A percentile compares a stretch with the other conserved stretches of the same genome.
Conservation (phyloP, 2,113 vertebrate species). For the Osmerus eperlanus region DNA sequence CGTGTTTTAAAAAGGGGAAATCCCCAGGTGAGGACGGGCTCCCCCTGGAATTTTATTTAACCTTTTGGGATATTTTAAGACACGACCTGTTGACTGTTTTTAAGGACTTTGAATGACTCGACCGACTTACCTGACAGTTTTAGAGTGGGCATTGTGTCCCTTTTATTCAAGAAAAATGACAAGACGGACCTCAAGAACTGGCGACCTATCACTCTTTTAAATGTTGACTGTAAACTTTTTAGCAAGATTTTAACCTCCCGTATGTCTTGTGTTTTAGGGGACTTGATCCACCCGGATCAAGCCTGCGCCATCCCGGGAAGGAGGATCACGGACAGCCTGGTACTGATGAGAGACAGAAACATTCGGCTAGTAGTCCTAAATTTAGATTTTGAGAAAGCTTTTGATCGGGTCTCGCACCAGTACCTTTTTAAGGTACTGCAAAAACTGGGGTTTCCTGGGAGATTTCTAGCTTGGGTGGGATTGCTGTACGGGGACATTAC, state of each 20-base stretch:
- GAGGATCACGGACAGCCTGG: constrained; percentile 33
- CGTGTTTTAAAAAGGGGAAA: constrained; percentile 8
- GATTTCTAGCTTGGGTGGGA: constrained; percentile 7
- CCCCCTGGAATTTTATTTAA: constrained; percentile 8
- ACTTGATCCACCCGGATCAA: constrained; percentile 42
- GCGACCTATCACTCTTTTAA: constrained; percentile 21
- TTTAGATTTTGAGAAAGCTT: too few relatives aligned
- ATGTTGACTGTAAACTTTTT: constrained; percentile 28
- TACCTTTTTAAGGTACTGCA: constrained; percentile 24
- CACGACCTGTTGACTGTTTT: constrained; percentile 10
- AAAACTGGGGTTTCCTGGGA: constrained; percentile 25
- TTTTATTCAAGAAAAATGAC: constrained; percentile 27
- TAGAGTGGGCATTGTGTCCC: constrained; percentile 13
- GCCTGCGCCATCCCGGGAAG: constrained; percentile 24
- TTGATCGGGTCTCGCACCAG: not conserved
- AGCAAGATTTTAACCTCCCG: constrained; percentile 4
- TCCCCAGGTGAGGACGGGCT: too few relatives aligned
- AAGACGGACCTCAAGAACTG: constrained; percentile 25
- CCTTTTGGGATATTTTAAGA: constrained; percentile 36
- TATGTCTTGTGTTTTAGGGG: constrained; percentile 20
- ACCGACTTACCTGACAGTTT: constrained; percentile 14
- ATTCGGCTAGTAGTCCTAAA: too few relatives aligned
- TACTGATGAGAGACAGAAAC: constrained; percentile 12
- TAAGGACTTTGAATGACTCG: not conserved
- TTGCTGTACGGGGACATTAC: not conserved